Evolutionary conservation across 1,140 invertebrate genomes (phyloP).

Genomic region (Habropoda laboriosa): DNA sequence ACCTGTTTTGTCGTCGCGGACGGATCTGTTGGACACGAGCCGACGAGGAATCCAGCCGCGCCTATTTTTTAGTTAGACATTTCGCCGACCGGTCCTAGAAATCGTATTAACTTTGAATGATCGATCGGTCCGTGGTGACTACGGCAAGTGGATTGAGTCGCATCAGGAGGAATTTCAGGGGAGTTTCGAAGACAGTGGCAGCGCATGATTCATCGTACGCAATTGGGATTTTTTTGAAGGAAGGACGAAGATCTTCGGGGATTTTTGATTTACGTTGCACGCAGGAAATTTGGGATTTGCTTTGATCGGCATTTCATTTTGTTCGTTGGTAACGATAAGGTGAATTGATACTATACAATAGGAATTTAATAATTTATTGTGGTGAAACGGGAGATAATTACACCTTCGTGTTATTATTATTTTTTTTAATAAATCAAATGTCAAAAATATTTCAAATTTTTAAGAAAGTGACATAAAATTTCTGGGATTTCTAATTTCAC

Average conservation of each 20-base stretch:
- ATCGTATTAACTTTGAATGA: not conserved
- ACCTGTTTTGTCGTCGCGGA: slow-evolving; percentile 16
- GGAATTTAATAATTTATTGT: too few relatives aligned
- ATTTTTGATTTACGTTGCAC: not conserved
- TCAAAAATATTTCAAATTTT: too few relatives aligned
- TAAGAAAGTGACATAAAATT: too few relatives aligned
- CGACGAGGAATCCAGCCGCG: slow-evolving; percentile 3
- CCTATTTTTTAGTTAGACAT: slow-evolving; percentile 40
- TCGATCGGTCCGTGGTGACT: not conserved
- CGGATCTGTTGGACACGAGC: not conserved
- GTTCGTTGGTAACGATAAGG: not conserved
- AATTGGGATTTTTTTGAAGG: too few relatives aligned
- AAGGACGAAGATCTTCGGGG: too few relatives aligned
- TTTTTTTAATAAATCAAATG: too few relatives aligned
- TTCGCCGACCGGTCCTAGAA: not conserved
- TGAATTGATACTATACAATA: too few relatives aligned
- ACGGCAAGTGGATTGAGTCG: not conserved
- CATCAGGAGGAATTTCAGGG: not conserved
- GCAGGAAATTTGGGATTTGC: not conserved
- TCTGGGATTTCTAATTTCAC: too few relatives aligned
- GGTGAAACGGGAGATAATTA: too few relatives aligned
- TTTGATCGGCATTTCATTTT: not conserved
- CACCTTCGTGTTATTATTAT: too few relatives aligned
- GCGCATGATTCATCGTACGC: too few relatives aligned
- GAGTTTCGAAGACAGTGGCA: too few relatives aligned